phyloP scores from a whole-genome alignment of 2,113 vertebrate genomes.

The Cololabis saira region DNA sequence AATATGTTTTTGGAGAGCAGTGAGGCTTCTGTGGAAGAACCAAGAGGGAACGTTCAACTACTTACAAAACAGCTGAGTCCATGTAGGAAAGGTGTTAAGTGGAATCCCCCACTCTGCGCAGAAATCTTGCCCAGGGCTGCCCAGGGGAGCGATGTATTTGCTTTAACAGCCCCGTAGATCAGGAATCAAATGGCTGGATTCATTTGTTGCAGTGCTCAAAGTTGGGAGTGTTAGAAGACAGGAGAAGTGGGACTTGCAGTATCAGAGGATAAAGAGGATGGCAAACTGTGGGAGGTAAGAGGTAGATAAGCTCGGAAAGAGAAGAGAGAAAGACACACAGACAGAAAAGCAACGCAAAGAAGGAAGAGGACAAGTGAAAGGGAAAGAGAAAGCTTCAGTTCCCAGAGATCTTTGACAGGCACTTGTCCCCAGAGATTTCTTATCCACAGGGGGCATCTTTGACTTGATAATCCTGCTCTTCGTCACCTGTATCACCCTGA shows the following conservation, averaged over 20 bases:
- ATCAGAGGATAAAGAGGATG: conserved; percentile 61
- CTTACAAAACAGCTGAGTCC: conserved; percentile 33
- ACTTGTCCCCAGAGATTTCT: conserved; percentile 71
- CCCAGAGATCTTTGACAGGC: conserved; percentile 57
- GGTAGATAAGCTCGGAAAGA: conserved; percentile 47
- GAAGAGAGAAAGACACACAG: conserved; percentile 37
- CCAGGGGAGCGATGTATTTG: conserved; percentile 55
- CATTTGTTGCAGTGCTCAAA: conserved; percentile 63
- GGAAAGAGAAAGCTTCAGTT: conserved; percentile 60
- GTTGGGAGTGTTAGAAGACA: conserved; percentile 48
- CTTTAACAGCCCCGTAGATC: conserved; percentile 52
- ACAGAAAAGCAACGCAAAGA: conserved; percentile 49
- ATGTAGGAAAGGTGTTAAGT: conserved; percentile 30
- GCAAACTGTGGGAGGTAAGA: conserved; percentile 55
- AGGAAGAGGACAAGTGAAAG: conserved; percentile 55
- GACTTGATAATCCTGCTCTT: conserved; percentile 80
- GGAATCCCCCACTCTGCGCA: background rate
- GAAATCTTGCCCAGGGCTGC: conserved; percentile 22
- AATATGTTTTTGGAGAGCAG: background rate
- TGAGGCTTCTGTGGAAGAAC: conserved; percentile 18
- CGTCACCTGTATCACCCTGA: conserved; percentile 66
- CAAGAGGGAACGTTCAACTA: conserved; percentile 42
- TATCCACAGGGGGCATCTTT: conserved; percentile 81
- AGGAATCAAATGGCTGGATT: conserved; percentile 70
- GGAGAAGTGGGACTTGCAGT: conserved; percentile 31